A percentile compares a stretch with the other conserved stretches of the same genome.
These are phyloP conservation scores for Sphaerophoria taeniata DNA, from an alignment of 2,888 invertebrate genomes.

Conservation along the genomic window DNA sequence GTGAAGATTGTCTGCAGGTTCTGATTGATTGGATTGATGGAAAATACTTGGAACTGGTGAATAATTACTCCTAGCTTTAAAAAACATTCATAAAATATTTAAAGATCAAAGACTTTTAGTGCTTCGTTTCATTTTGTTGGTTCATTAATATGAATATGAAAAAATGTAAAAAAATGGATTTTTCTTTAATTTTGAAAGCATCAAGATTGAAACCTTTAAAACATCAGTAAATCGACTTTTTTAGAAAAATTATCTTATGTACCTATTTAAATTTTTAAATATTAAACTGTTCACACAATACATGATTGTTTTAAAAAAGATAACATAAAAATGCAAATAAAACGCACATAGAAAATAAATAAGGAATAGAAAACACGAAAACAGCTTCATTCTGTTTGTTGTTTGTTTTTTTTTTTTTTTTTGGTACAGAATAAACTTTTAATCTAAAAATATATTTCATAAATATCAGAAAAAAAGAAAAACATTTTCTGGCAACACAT, in stretches of 20 bases:
- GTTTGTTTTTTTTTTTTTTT: too few relatives aligned
- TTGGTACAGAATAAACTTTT: background rate
- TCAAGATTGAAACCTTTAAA: background rate
- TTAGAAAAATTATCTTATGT: too few relatives aligned
- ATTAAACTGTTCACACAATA: too few relatives aligned
- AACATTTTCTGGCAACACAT: slow-evolving; percentile 29
- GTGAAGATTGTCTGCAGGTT: slow-evolving; percentile 6
- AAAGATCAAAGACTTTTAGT: slow-evolving; percentile 17
- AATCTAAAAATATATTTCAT: slow-evolving; percentile 57
- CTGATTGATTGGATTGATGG: slow-evolving; percentile 6
- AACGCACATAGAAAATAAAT: too few relatives aligned
- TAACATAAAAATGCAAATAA: too few relatives aligned
- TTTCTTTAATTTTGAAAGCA: background rate
- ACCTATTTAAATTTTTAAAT: too few relatives aligned
- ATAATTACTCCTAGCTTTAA: background rate
- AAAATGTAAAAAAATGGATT: background rate
- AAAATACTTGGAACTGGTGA: background rate
- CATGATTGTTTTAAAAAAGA: too few relatives aligned
- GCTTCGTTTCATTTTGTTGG: background rate
- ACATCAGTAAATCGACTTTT: too few relatives aligned
- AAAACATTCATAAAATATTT: background rate
- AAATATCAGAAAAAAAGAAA: slow-evolving; percentile 19
- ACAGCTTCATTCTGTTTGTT: too few relatives aligned
- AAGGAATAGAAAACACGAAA: too few relatives aligned
- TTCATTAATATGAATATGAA: background rate